A percentile compares a stretch with the other conserved stretches of the same genome.
These are phyloP conservation scores for Protaetia brevitarsis DNA, from an alignment of 1,140 invertebrate genomes.

Conservation along the genomic window DNA sequence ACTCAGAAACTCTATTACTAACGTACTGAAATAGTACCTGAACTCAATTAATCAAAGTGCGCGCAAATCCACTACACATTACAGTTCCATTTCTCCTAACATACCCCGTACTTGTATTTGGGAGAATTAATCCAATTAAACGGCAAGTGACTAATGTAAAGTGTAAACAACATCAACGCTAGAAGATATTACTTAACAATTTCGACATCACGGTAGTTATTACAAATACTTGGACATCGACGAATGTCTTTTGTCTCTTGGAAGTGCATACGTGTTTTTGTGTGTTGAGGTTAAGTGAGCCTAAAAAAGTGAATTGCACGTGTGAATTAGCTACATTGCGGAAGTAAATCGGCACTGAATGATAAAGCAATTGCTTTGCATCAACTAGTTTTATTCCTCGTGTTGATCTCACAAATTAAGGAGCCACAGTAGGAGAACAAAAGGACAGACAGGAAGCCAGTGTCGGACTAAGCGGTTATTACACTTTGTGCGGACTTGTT, in stretches of 20 bases:
- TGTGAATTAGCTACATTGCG: too few species aligned
- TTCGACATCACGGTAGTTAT: not conserved
- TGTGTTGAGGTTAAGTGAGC: conserved; percentile 4
- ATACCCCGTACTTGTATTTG: conserved; percentile 15
- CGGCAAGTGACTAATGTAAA: not conserved
- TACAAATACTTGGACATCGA: not conserved
- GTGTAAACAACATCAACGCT: not conserved
- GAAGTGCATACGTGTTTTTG: conserved; percentile 8
- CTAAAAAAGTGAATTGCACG: conserved; percentile 2
- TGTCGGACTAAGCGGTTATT: not conserved
- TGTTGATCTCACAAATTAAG: not conserved
- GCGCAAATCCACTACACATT: not conserved
- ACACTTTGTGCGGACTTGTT: not conserved
- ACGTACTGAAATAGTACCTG: not conserved
- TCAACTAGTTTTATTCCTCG: not conserved
- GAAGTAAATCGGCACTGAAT: not conserved
- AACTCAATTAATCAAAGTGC: not conserved
- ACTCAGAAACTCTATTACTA: not conserved
- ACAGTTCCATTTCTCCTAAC: conserved; percentile 1
- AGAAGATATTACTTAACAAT: not conserved
- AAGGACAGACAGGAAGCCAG: not conserved
- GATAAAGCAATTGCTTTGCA: not conserved
- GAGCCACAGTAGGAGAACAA: not conserved
- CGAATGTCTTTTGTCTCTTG: not conserved
- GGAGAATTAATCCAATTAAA: conserved; percentile 16